Base-by-base conservation (phyloP, 2,888 invertebrate species). In the Stenurella melanura region DNA sequence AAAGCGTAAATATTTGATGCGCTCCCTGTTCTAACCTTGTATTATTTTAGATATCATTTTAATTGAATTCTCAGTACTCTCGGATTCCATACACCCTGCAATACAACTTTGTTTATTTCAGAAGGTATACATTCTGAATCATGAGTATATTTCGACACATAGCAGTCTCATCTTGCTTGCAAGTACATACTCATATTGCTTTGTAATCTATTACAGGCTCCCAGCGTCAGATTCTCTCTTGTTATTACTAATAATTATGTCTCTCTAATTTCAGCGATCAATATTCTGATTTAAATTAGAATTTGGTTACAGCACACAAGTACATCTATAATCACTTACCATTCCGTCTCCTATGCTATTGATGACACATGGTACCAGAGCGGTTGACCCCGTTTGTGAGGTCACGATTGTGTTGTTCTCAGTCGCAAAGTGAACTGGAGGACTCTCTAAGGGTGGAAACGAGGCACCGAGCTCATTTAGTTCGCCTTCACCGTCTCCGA, bases 301-400 rank as follows among this genome's bases (percentile, higher is more conserved):
- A 50, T 50, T 15, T 4, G 15, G 50, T 50, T 50, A 12, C 15
- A 12, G 4, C 42, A 42, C n/a, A 50, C 50, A 7, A 50, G 50
- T 50, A 50, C 1, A 42, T 50, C n/a, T 50, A 50, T 4, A n/a
- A 50, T 63, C 17, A 93, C 96, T 95, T 90, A 96, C 96, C 92
- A 95, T 94, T 85, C 96, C 96, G 89, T 96, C 96, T 70, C 96
- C 96, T 84, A 96, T 95, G 88, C 96, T 95, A 88, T 94, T 94
- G 81, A 96, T 95, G 80, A 95, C 92, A 88, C 96, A 96, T 0
- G 96, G 96, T 80, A 96, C 91, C 76, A 95, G 92, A 4, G 96
- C 96, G 0, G 95, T 96, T 77, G 96, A 95, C 17, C 96, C 96
- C 61, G 94, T 95, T 90, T 96, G 96, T 83, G 96, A 95, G 80